Evolutionary conservation across 1,140 invertebrate genomes (phyloP).

Genomic region (Tetragonula clypearis): DNA sequence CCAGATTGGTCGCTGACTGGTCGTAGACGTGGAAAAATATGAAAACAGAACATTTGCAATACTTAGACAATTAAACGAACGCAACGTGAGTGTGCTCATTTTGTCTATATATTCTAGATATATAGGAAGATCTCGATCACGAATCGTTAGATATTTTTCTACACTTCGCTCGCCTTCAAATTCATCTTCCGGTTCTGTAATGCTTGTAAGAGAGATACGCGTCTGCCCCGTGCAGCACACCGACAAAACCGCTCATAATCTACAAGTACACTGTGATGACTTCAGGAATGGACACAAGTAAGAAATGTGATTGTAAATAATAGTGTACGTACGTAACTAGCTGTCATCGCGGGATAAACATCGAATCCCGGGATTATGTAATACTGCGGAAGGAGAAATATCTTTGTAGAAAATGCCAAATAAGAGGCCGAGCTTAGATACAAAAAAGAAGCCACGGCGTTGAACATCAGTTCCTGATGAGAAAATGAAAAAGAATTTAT

Average conservation of each 20-base stretch:
- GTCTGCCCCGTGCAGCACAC: conserved; percentile 88
- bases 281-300: no score
- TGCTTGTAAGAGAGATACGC: conserved; percentile 87
- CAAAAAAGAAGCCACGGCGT: conserved; percentile 87
- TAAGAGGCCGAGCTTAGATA: conserved; percentile 89
- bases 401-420: conserved; percentile 88
- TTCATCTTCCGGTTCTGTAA: conserved; percentile 81
- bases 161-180: not conserved
- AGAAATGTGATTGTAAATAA: not conserved
- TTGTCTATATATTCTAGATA: not conserved
- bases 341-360: conserved; percentile 92
- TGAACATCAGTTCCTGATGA: conserved; percentile 90
- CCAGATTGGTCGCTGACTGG: not conserved
- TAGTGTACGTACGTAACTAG: conserved; percentile 88
- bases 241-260: conserved; percentile 88
- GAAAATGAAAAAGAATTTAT: not conserved
- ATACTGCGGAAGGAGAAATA: conserved; percentile 87
- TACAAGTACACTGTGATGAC: conserved; percentile 78
- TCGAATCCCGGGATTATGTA: conserved; percentile 83
- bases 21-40: not conserved
- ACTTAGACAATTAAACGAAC: not conserved
- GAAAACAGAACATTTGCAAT: no score
- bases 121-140: not conserved
- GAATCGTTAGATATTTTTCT: not conserved
- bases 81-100: not conserved